Base-by-base conservation (phyloP, 2,797 vertebrate species). In the Coranthus polyacanthus region DNA sequence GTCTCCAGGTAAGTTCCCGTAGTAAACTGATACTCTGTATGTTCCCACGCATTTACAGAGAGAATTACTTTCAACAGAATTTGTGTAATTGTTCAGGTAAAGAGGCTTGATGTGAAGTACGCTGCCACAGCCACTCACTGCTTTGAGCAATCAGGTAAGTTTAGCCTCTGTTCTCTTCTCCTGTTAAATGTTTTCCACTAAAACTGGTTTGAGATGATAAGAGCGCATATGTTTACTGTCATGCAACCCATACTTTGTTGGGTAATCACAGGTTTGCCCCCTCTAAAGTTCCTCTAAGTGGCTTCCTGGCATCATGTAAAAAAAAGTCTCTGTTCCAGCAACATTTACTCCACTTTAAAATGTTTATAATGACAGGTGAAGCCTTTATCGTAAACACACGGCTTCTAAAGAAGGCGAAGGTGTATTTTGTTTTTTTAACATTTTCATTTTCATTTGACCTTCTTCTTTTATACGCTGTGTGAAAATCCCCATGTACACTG, bases 71-170 rank as follows among this genome's bases (percentile, higher is more conserved):
- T 66, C 17, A 75, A 24, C 12, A n/a, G 5, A 32, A 3, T 0
- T 24, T 18, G 57, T 75, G 42, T 66, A 13, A 75, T 68, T 73
- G 20, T 11, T 36, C 64, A 94, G 93, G 88, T 91, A 45, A 91
- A 68, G 61, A 88, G 92, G 58, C 18, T 72, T 0, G 84, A 92
- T 24, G 86, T 92, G 17, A 79, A 83, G 36, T 92, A 88, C 42
- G 81, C 88, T 13, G 50, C 68, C 42, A 88, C 86, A 2, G 51
- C 82, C 20, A n/a, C 74, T 26, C 64, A 81, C 49, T 94, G 92
- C 80, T 24, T 74, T 13, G 39, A 79, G 3, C 42, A 43, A 38
- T 91, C 82, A 54, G 12, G 93, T 94, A 66, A 92, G 93, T 92
- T 8, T 6, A 11, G 0, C 15, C 54, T 61, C 44, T 24, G 42